Evolutionary conservation across 2,888 invertebrate genomes (phyloP), one percentile per base, ranked within the genome.

Genomic region (Megastigmus dorsalis): DNA sequence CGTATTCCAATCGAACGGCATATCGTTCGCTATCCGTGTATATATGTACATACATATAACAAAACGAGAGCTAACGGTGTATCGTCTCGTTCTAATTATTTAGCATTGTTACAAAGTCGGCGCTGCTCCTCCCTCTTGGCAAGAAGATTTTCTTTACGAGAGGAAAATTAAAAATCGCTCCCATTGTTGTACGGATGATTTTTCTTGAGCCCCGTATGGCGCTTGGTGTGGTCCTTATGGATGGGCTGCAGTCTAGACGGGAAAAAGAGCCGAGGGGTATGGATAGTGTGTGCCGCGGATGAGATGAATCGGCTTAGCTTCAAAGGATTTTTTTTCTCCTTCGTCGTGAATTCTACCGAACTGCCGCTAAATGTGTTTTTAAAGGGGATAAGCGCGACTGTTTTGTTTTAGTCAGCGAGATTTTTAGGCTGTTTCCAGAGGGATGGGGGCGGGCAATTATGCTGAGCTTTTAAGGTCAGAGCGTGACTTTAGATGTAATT

Each of bases 51-150:
- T n/a, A n/a, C n/a, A n/a, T n/a, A n/a, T n/a, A n/a, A n/a, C n/a
- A 45, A 10, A 9, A 18, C 23, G 33, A 9, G 23, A 5, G 13
- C 48, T 5, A 66, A 59, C 57, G 65, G 72, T 72, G 65, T 38
- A 59, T 52, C 59, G 65, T 59, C 33, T 59, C 65, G 65, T 66
- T 72, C 65, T 72, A 66, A 72, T 72, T 72, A 45, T 10, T 20
- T 28, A 4, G 26, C 54, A 23, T 20, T 18, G 28, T 28, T 10
- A 9, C 9, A n/a, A 33, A 50, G 36, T 63, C 30, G 41, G 2
- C 50, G 15, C 30, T 13, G 7, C 30, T 36, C 30, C 30, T 28
- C 7, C 48, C 2, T 9, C 18, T 15, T 15, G n/a, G n/a, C n/a
- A n/a, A n/a, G n/a, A n/a, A n/a, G n/a, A n/a, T n/a, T n/a, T 48